A percentile compares a stretch with the other conserved stretches of the same genome.
Conservation (phyloP, 2,888 invertebrate genomes). For the Orthosia incerta region DNA sequence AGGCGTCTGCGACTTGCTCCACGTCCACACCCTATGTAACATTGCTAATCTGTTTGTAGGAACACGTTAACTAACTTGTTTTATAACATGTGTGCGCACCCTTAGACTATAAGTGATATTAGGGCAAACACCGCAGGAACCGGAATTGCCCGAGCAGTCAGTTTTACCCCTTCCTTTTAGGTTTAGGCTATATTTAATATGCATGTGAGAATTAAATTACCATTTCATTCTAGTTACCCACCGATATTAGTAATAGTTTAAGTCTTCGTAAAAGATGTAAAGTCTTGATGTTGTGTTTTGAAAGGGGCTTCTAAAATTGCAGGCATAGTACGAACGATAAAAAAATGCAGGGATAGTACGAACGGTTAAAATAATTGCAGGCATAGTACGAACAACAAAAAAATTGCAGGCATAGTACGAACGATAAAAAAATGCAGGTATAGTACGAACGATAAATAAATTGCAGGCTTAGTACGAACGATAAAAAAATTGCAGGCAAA, state of each 20-base stretch:
- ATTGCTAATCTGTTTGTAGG: background rate
- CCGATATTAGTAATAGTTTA: constrained; percentile 34
- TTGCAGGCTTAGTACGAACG: too few relatives aligned
- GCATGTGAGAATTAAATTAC: constrained; percentile 33
- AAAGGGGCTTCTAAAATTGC: background rate
- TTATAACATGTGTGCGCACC: constrained; percentile 8
- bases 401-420: too few relatives aligned
- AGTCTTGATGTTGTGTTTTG: background rate
- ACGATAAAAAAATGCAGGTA: background rate
- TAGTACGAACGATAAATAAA: too few relatives aligned
- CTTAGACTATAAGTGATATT: constrained; percentile 19
- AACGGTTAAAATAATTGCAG: too few relatives aligned
- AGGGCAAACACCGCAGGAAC: constrained; percentile 53
- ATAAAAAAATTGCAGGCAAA: too few relatives aligned
- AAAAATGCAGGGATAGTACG: too few relatives aligned
- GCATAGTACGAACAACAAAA: too few relatives aligned
- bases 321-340: too few relatives aligned
- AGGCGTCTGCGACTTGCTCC: background rate
- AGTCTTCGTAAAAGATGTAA: constrained; percentile 19
- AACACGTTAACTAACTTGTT: background rate
- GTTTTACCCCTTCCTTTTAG: constrained; percentile 20
- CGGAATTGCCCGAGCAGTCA: constrained; percentile 44
- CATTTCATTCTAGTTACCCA: constrained; percentile 50
- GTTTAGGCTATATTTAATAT: constrained; percentile 27
- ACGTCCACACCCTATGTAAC: background rate